Base-by-base conservation (phyloP, 2,113 vertebrate genomes). In the Cygnus buccinator region DNA sequence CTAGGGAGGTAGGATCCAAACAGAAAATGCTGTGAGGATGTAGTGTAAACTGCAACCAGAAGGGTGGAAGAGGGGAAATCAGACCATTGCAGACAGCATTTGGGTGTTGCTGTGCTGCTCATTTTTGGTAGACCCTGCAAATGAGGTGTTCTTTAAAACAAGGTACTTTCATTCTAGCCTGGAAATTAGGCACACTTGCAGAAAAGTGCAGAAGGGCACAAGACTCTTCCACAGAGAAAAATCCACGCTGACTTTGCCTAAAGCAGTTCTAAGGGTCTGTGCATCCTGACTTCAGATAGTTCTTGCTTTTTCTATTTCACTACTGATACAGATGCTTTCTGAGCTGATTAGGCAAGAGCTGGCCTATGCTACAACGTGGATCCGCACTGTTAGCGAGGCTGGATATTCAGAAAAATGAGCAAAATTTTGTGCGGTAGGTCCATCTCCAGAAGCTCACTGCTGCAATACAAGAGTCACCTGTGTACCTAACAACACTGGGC, bases 381-480 rank as follows among this genome's bases (percentile, higher is more conserved):
- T 18, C 66, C 58, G 13, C 71, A 57, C 52, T 50, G 25, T 4
- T 28, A 35, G 66, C 0, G 14, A 59, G 46, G 66, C 29, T 73
- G 35, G 59, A 75, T n/a, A 18, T n/a, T 23, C 23, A 55, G 22
- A 54, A 26, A 43, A 52, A 17, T 7, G 44, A 65, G 29, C 9
- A 22, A 31, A 44, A 9, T 20, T 22, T 2, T 10, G 18, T 6
- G 16, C 33, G 55, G 29, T 58, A 78, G 14, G 29, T 37, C 28
- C 57, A 77, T 52, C 61, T 84, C 41, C 68, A 39, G 13, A 26
- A 52, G 43, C 48, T 23, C 48, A 8, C 48, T 11, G 23, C 65
- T 68, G 35, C 48, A 41, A 19, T 8, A 57, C 0, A 0, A 25
- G 33, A 41, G 43, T 9, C 43, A 52, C 55, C 68, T 1, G 0